Conservation (phyloP, 1,140 invertebrate species). For the Drosophila equinoxialis region DNA sequence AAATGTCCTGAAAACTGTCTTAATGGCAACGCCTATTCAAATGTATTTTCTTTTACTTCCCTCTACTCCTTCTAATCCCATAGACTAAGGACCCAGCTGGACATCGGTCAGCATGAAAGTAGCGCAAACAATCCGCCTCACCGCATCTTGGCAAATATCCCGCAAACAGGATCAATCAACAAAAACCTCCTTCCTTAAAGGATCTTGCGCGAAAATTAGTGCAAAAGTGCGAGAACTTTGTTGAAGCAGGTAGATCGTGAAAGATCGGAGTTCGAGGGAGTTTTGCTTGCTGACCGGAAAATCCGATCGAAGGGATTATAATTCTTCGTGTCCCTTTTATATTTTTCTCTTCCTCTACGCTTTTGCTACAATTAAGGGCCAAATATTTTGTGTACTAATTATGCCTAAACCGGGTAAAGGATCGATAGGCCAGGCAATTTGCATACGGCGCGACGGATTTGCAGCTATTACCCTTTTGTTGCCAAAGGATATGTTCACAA, state of each 20-base stretch:
- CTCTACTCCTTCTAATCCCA: conserved; percentile 54
- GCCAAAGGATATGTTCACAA: conserved; percentile 49
- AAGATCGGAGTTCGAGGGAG: background rate
- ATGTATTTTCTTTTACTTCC: background rate
- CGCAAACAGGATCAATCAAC: conserved; percentile 77
- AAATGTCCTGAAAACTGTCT: conserved; percentile 74
- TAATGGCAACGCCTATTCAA: conserved; percentile 71
- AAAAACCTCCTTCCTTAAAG: conserved; percentile 35
- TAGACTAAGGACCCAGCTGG: conserved; percentile 55
- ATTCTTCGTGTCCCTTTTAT: conserved; percentile 28
- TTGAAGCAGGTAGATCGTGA: conserved; percentile 14
- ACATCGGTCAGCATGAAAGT: conserved; percentile 41
- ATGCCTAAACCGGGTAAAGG: conserved; percentile 43
- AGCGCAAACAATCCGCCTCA: conserved; percentile 47
- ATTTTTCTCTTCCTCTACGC: conserved; percentile 21
- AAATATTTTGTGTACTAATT: conserved; percentile 83
- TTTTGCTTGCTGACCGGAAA: conserved; percentile 71
- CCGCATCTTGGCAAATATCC: conserved; percentile 60
- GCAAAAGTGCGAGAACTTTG: conserved; percentile 49
- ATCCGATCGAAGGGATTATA: conserved; percentile 80
- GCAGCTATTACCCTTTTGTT: conserved; percentile 77
- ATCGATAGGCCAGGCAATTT: conserved; percentile 42
- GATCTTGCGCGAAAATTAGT: conserved; percentile 75
- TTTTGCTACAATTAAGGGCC: conserved; percentile 70
- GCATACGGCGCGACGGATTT: conserved; percentile 69